Base-by-base conservation (phyloP, 2,888 invertebrate species). In the Laothoe populi region DNA sequence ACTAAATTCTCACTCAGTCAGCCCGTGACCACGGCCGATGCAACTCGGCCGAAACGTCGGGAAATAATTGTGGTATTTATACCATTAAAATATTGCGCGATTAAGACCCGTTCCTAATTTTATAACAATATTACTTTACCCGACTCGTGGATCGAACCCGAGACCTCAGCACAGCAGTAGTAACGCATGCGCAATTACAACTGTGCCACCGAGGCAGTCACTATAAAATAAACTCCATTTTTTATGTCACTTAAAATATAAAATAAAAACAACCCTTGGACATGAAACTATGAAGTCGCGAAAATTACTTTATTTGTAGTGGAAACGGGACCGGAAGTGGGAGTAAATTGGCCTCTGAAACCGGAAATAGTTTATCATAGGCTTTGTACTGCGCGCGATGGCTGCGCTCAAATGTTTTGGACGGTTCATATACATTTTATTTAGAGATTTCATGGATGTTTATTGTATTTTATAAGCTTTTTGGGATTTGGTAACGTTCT, bases 281-380 rank as follows among this genome's bases (percentile, higher is more conserved):
- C 38, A 57, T 23, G 57, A 62, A 57, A 45, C n/a, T 40, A 58
- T 58, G 40, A 16, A 58, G 42, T 62, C 57, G 31, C 44, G 61
- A 46, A 62, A 62, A 62, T 57, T 21, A 23, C 44, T 57, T 21
- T 62, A 62, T 62, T 62, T 40, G 62, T 62, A 59, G 62, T 31
- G 21, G 40, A 31, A 60, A 53, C 53, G 53, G 57, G 57, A 38
- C 63, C 57, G 66, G 64, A 68, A 63, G 66, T 59, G 46, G 58
- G 45, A 42, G 57, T 46, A 62, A 64, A 62, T 60, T 64, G 62
- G 64, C 64, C 63, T 63, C 66, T 63, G 63, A 63, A 63, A 61
- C 60, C 66, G 70, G 70, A 68, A 68, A 68, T 70, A 64, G 66
- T 68, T 65, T 68, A 68, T 68, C 66, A 65, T 61, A 45, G 42